Conservation (phyloP, 1,140 invertebrate genomes). For the Amyelois transitella region DNA sequence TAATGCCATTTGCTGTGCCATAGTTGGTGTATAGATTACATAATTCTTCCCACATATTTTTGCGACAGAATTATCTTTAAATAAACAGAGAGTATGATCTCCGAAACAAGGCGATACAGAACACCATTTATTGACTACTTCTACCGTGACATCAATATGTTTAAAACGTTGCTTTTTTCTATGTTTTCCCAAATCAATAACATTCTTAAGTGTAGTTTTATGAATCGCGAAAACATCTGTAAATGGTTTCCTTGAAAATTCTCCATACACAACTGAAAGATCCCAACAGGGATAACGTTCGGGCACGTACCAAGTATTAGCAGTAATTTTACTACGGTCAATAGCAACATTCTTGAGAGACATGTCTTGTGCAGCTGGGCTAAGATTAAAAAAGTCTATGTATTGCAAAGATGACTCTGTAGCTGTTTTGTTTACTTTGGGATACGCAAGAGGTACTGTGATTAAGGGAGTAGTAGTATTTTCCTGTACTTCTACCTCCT, state of each 20-base stretch:
- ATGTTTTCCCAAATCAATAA: constrained; percentile 20
- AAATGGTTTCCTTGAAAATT: constrained; percentile 26
- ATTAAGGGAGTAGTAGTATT: neutral
- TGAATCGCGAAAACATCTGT: constrained; percentile 43
- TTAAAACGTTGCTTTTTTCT: constrained; percentile 9
- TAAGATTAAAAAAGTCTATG: constrained; percentile 41
- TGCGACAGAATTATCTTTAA: constrained; percentile 27
- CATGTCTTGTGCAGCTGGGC: constrained; percentile 25
- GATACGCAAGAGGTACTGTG: neutral
- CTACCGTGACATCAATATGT: constrained; percentile 5
- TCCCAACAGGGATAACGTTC: constrained; percentile 55
- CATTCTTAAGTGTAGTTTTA: constrained; percentile 35
- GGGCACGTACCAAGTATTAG: constrained; percentile 45
- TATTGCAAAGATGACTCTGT: neutral
- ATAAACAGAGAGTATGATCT: constrained; percentile 60
- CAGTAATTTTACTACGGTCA: constrained; percentile 9
- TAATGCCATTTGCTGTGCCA: constrained; percentile 35
- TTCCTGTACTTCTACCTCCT: neutral
- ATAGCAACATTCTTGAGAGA: neutral
- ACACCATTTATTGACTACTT: constrained; percentile 52
- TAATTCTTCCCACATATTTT: constrained; percentile 40
- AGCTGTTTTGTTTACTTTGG: neutral
- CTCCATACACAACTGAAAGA: constrained; percentile 45
- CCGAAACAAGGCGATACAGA: constrained; percentile 48
- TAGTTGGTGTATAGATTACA: constrained; percentile 29